Conservation (phyloP, 2,888 invertebrate species). For the Caenorhabditis macrosperma region DNA sequence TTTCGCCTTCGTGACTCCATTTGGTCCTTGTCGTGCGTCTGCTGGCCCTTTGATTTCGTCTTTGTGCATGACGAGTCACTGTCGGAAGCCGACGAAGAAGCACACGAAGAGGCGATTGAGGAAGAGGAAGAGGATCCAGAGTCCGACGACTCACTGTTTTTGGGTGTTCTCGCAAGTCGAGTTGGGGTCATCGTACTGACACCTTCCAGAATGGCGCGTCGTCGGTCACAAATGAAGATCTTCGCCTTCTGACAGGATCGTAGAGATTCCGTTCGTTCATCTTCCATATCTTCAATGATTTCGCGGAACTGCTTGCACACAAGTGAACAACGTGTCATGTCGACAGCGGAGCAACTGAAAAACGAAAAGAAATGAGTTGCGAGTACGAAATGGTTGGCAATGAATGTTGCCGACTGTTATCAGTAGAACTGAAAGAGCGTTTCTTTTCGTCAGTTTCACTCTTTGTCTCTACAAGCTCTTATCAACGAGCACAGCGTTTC, state of each 20-base stretch:
- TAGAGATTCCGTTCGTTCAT: constrained; percentile 8
- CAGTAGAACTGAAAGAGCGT: constrained; percentile 14
- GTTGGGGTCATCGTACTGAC: constrained; percentile 23
- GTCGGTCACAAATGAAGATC: constrained; percentile 56
- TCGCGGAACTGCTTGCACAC: constrained; percentile 41
- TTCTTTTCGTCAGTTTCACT: constrained; percentile 19
- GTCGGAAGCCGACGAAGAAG: constrained; percentile 6
- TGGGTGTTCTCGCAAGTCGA: constrained; percentile 33
- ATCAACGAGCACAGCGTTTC: not conserved
- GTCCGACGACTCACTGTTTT: constrained; percentile 47
- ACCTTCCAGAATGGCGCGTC: constrained; percentile 57
- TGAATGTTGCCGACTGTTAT: constrained; percentile 38
- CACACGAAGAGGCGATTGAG: constrained; percentile 41
- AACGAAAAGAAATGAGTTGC: not conserved
- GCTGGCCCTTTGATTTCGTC: constrained; percentile 23
- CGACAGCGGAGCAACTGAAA: constrained; percentile 54
- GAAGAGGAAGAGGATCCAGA: constrained; percentile 39
- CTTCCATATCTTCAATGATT: constrained; percentile 49
- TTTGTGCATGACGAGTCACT: constrained; percentile 19
- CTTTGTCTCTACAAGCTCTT: constrained; percentile 18
- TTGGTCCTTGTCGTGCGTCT: constrained; percentile 9
- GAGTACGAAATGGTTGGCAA: constrained; percentile 21
- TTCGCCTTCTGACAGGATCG: constrained; percentile 37
- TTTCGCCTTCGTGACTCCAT: constrained; percentile 15
- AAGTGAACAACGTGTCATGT: constrained; percentile 44